Base-by-base conservation (phyloP, 2,113 vertebrate species). In the Oplegnathus fasciatus region DNA sequence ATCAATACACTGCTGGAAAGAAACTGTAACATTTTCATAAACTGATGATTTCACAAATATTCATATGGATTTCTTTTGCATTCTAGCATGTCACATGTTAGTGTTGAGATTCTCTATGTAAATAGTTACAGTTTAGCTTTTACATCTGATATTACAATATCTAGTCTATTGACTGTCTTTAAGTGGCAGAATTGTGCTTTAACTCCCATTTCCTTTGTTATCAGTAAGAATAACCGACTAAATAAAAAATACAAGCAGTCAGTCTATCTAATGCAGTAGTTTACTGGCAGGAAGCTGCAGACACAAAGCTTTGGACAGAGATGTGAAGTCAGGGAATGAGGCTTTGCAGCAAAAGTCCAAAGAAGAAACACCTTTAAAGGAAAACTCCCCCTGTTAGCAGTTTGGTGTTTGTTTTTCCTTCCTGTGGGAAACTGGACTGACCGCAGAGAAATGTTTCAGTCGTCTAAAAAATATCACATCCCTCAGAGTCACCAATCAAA, bases 171-270 rank as follows among this genome's bases (percentile, higher is more conserved):
- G 96, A 97, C 96, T 94, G 96, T 96, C 96, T 95, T 96, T 97
- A 96, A 97, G 97, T 97, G 97, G 97, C 96, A 96, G 96, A 95
- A 97, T 99, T 99, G 98, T 99, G 98, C 98, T 99, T 99, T 97
- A 96, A 97, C 96, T 97, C 96, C 96, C 96, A 95, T 92, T 90
- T 97, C 97, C 96, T 96, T 96, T 96, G 96, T 96, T 97, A 96
- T 97, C 96, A 95, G 97, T 96, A 95, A 96, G 96, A 94, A 96
- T 95, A 96, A 96, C 85, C 95, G 96, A 97, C 95, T 95, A 95
- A 94, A 96, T 81, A 62, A 90, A 90, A 97, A 97, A 75, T 86
- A 82, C 84, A 97, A 97, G 94, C 97, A 96, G 97, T 96, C 95
- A 96, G 96, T 97, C 96, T 97, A 97, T 97, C 94, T 94, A 96